Base-by-base conservation (phyloP, 2,888 invertebrate genomes). In the Eristalinus sepulchralis region DNA sequence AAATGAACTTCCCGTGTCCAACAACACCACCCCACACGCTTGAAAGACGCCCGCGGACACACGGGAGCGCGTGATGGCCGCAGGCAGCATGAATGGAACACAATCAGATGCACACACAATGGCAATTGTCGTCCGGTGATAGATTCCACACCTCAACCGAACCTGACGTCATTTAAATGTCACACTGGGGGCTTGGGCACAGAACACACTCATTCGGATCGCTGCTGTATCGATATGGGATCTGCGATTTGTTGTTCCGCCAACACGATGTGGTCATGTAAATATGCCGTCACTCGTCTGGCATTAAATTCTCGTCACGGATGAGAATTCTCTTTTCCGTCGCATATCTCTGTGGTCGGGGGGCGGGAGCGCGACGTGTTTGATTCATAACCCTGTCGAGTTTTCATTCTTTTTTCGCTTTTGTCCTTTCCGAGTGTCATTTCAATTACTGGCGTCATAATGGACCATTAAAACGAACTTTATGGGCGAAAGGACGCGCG, bases 381-480 rank as follows among this genome's bases (percentile, higher is more conserved):
- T 59, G 33, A 64, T 76, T 77, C 62, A 72, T 72, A 59, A 68
- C 47, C 62, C 63, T 20, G 67, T 34, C 60, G 57, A 57, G 67
- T 36, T 63, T 68, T 2, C 9, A 27, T 62, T 62, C 33, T 36
- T 17, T 76, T 53, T 71, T 70, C 24, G 33, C 33, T 39, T 73
- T 73, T 63, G 11, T 55, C 72, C 66, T 53, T n/a, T 62, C 67
- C 27, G 57, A 71, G 68, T 70, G 34, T 78, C 78, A 31, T 70
- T 78, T 70, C 78, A 78, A 71, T 79, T 66, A 66, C 31, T 55
- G 34, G 34, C 36, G 53, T 34, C 53, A 57, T 80, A 72, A 76
- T 80, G 72, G 67, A 13, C 63, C 71, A 77, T 76, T 81, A 77
- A 55, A 63, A 63, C 27, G n/a, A 20, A 36, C 55, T 20, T 31